Evolutionary conservation across 2,113 vertebrate genomes (phyloP).

Genomic region (Grammomys dolichurus): DNA sequence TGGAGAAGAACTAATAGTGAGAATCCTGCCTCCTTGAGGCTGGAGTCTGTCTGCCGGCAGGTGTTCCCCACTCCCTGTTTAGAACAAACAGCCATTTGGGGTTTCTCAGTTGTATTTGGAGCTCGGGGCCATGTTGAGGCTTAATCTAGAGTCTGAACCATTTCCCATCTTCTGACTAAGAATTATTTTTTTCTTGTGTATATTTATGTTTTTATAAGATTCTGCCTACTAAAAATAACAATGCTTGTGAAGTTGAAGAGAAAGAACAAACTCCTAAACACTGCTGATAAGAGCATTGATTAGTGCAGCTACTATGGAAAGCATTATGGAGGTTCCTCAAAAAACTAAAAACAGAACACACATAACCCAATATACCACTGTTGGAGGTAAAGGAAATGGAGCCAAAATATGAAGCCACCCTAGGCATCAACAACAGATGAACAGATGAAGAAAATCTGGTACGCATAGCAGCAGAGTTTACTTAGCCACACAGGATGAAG

Average conservation of each 20-base stretch:
- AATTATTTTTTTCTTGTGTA: constrained; percentile 33
- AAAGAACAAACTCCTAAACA: background rate
- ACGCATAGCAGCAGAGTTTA: no score
- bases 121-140: background rate
- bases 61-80: background rate
- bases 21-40: constrained; percentile 9
- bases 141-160: constrained; percentile 15
- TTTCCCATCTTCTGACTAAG: constrained; percentile 13
- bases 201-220: constrained; percentile 4
- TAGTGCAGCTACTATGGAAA: background rate
- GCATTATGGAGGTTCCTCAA: background rate
- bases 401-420: background rate
- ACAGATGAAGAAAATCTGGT: background rate
- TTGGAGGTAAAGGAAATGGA: background rate
- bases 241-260: background rate
- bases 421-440: background rate
- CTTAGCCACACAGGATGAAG: background rate
- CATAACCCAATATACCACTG: background rate
- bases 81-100: background rate
- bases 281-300: background rate
- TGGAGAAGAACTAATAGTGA: background rate
- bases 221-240: background rate
- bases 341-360: background rate
- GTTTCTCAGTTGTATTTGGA: background rate
- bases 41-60: background rate